Evolutionary conservation across 1,140 invertebrate species (phyloP).

Genomic region (Centruroides vittatus): DNA sequence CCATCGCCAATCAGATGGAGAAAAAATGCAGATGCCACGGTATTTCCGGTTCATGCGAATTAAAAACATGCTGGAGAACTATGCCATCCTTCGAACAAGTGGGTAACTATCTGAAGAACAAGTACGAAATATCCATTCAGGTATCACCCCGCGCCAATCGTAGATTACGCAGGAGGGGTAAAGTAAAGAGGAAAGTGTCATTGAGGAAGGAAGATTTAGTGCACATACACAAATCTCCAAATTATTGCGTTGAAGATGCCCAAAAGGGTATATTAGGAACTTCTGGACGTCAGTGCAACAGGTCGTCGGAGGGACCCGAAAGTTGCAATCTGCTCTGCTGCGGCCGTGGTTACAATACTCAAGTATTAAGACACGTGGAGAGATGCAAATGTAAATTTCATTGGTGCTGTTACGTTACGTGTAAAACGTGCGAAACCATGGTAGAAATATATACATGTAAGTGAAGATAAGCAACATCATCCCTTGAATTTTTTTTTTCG

Average conservation of each 20-base stretch:
- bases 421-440: conserved; percentile 41
- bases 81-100: conserved; percentile 40
- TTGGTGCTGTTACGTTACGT: conserved; percentile 48
- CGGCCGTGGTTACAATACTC: conserved; percentile 45
- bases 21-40: conserved; percentile 46
- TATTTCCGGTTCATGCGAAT: conserved; percentile 46
- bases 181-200: conserved; percentile 17
- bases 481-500: background rate
- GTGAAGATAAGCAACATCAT: conserved; percentile 22
- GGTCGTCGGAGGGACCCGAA: conserved; percentile 47
- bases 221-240: conserved; percentile 46
- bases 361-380: conserved; percentile 26
- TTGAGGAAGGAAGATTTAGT: conserved; percentile 33
- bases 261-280: conserved; percentile 45
- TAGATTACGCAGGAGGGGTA: conserved; percentile 24
- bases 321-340: conserved; percentile 48
- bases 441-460: conserved; percentile 42
- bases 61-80: conserved; percentile 47
- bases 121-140: conserved; percentile 35
- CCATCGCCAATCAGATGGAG: conserved; percentile 35
- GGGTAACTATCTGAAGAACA: conserved; percentile 37
- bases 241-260: conserved; percentile 43
- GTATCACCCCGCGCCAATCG: conserved; percentile 25
- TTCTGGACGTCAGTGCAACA: conserved; percentile 42
- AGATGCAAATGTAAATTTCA: conserved; percentile 46